Conservation (phyloP, 2,888 invertebrate genomes). For the Diplazon laetatorius region DNA sequence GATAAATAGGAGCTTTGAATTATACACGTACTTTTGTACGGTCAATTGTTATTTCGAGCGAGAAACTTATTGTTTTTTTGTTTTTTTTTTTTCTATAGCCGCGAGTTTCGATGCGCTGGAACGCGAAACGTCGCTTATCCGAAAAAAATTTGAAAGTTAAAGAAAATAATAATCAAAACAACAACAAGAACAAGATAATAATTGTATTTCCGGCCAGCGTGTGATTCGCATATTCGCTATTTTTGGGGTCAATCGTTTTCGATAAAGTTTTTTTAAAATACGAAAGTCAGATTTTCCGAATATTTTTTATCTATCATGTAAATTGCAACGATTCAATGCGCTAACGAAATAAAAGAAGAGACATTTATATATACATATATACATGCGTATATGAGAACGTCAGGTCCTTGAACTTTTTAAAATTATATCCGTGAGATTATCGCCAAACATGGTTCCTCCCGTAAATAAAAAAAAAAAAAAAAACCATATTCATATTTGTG, state of each 20-base stretch:
- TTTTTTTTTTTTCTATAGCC: slow-evolving; percentile 28
- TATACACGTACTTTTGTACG: slow-evolving; percentile 32
- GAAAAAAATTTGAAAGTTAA: too few relatives aligned
- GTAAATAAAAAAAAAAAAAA: background rate
- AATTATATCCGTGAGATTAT: background rate
- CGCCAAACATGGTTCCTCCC: background rate
- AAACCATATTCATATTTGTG: slow-evolving; percentile 13
- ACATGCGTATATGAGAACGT: background rate
- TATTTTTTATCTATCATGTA: background rate
- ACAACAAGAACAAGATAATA: background rate
- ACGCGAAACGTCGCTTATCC: slow-evolving; percentile 20
- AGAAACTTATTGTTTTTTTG: too few relatives aligned
- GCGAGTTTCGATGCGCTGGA: slow-evolving; percentile 37
- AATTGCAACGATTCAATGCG: too few relatives aligned
- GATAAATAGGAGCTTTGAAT: too few relatives aligned
- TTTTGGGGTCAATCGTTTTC: background rate
- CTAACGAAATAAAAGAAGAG: too few relatives aligned
- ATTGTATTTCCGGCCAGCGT: background rate
- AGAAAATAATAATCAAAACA: background rate
- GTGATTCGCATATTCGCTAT: background rate
- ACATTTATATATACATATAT: too few relatives aligned
- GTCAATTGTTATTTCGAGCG: background rate
- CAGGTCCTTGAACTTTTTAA: background rate
- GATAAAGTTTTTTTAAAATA: background rate
- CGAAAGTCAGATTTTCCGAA: background rate